Percentiles rank a stretch among this genome's conserved stretches.
Evolutionary conservation across 2,113 vertebrate species (phyloP).

Genomic region (Myrmecophaga tridactyla): DNA sequence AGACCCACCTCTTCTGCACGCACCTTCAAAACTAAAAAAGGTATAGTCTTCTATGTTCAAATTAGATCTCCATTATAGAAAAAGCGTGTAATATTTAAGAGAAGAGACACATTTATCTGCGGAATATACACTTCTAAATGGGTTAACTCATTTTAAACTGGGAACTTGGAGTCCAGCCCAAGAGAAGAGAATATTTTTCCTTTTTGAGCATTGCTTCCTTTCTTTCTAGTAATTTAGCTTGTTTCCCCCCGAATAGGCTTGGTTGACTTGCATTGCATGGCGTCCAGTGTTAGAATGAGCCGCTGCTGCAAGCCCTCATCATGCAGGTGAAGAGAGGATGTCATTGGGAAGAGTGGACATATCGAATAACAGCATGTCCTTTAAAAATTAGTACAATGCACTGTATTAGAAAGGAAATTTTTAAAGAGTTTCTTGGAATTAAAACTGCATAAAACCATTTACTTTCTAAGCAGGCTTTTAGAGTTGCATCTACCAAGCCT

Average conservation of each 20-base stretch:
- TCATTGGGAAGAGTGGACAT: neutral
- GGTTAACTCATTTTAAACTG: slow-evolving; percentile 39
- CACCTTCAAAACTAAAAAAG: neutral
- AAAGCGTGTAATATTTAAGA: slow-evolving; percentile 24
- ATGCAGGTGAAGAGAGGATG: neutral
- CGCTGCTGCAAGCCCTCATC: neutral
- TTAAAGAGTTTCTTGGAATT: neutral
- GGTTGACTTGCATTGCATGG: neutral
- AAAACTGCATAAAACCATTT: neutral
- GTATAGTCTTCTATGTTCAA: neutral
- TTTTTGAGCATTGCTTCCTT: slow-evolving; percentile 26
- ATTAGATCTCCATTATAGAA: neutral
- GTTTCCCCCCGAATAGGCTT: neutral
- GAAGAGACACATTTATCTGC: slow-evolving; percentile 6
- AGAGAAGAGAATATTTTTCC: slow-evolving; percentile 31
- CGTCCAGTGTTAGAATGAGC: neutral
- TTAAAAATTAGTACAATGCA: neutral
- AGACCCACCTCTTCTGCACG: neutral
- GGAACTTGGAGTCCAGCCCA: slow-evolving; percentile 45
- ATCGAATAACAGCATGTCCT: neutral
- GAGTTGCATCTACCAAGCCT: neutral
- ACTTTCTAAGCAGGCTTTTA: neutral
- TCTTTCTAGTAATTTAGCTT: slow-evolving; percentile 55
- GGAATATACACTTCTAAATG: slow-evolving; percentile 36
- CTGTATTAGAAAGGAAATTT: neutral